These are phyloP conservation scores for Daboia siamensis DNA, from an alignment of 2,113 vertebrate species.

Conservation along the genomic window DNA sequence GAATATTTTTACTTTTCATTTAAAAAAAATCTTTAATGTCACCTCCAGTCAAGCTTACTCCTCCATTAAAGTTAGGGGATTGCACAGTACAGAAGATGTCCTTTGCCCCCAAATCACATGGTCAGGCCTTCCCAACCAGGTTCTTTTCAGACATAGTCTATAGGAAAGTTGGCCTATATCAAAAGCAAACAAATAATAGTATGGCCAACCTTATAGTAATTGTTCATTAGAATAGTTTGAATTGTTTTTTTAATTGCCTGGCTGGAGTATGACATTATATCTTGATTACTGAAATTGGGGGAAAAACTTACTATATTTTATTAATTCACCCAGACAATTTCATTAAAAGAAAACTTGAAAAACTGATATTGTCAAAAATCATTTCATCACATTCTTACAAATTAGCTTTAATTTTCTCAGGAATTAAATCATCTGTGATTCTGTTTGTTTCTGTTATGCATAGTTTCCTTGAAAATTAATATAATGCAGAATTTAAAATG, in stretches of 20 bases:
- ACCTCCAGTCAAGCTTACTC: not conserved
- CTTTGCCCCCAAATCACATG: not conserved
- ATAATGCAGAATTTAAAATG: not conserved
- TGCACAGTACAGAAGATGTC: not conserved
- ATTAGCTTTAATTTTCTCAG: not conserved
- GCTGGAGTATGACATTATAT: not conserved
- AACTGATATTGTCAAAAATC: not conserved
- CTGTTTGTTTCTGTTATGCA: not conserved
- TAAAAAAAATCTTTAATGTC: not conserved
- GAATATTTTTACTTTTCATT: not conserved
- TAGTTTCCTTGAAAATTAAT: not conserved
- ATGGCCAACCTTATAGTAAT: not conserved
- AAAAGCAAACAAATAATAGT: not conserved
- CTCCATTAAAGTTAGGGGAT: not conserved
- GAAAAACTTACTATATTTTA: not conserved
- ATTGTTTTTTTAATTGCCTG: not conserved
- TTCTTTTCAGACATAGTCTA: no score
- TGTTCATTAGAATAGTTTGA: no score
- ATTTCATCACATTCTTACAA: not conserved
- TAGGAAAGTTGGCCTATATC: not conserved
- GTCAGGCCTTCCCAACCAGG: no score
- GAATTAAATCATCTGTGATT: not conserved
- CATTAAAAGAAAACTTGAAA: not conserved
- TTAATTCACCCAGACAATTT: not conserved
- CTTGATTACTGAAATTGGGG: not conserved